These are phyloP conservation scores for Fukomys damarensis DNA, from an alignment of 2,113 vertebrate species.

Conservation along the genomic window DNA sequence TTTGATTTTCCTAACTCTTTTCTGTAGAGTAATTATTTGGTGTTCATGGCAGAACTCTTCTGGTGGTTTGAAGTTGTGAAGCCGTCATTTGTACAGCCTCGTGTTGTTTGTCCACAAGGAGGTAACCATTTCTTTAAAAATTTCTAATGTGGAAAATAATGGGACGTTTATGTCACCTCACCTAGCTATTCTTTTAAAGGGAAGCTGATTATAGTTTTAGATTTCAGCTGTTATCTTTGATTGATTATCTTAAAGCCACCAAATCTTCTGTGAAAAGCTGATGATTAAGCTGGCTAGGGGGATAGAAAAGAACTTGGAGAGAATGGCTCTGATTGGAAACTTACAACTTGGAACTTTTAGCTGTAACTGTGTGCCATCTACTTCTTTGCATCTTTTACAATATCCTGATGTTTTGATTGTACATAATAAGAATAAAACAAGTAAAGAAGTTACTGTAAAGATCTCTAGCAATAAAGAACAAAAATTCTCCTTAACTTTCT, in stretches of 20 bases:
- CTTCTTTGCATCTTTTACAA: not conserved
- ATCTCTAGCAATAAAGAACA: not conserved
- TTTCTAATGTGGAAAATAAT: constrained; percentile 1
- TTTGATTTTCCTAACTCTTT: constrained; percentile 31
- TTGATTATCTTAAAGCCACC: not conserved
- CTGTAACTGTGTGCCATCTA: not conserved
- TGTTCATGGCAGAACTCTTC: constrained; percentile 98
- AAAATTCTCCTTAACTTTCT: not conserved
- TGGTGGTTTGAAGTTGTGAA: constrained; percentile 99
- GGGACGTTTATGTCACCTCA: not conserved
- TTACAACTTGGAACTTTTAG: not conserved
- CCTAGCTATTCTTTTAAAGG: not conserved
- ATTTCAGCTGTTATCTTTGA: not conserved
- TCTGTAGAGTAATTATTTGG: constrained; percentile 96
- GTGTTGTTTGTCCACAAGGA: constrained; percentile 89
- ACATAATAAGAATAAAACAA: not conserved
- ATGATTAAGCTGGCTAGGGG: not conserved
- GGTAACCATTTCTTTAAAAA: constrained; percentile 46
- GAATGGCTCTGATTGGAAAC: not conserved
- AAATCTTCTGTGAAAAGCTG: not conserved
- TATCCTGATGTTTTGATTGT: not conserved
- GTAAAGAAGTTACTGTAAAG: not conserved
- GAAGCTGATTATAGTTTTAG: not conserved
- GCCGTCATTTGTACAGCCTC: constrained; percentile 95
- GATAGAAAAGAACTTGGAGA: not conserved